Percentiles rank a stretch among this genome's conserved stretches.
Conservation (phyloP, 2,888 invertebrate species). For the Lymantria dispar region DNA sequence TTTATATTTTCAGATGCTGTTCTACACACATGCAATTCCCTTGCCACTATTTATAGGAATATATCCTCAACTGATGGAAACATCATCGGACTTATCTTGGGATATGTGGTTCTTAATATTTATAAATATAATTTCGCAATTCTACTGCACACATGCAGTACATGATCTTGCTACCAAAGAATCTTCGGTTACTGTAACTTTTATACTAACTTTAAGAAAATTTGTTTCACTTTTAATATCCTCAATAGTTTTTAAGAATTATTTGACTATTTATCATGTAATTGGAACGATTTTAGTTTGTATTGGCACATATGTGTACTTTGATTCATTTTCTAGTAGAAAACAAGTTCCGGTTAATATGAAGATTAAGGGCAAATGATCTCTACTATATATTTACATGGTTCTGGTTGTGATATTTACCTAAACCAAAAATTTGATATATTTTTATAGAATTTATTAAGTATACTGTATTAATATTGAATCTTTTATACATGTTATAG, state of each 20-base stretch:
- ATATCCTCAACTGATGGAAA: conserved; percentile 48
- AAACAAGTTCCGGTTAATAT: conserved; percentile 57
- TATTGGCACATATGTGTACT: conserved; percentile 68
- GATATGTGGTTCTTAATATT: conserved; percentile 55
- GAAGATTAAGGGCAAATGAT: conserved; percentile 36
- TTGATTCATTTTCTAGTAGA: conserved; percentile 57
- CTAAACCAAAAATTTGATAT: conserved; percentile 31
- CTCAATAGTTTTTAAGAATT: conserved; percentile 69
- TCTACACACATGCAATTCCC: conserved; percentile 66
- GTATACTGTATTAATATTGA: no score
- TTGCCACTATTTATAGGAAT: conserved; percentile 62
- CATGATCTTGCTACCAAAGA: conserved; percentile 67
- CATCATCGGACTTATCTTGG: conserved; percentile 36
- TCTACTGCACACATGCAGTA: conserved; percentile 66
- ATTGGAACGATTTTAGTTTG: conserved; percentile 61
- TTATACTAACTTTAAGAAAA: conserved; percentile 68
- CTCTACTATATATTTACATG: neutral
- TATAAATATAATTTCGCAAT: conserved; percentile 61
- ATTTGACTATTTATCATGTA: conserved; percentile 60
- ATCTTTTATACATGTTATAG: no score
- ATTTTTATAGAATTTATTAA: neutral
- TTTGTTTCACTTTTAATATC: conserved; percentile 68
- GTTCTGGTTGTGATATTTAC: conserved; percentile 16
- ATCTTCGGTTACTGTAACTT: conserved; percentile 67
- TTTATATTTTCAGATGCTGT: conserved; percentile 63